These are phyloP conservation scores for Misgurnus mizolepis DNA, from an alignment of 2,113 vertebrate species.

Conservation along the genomic window DNA sequence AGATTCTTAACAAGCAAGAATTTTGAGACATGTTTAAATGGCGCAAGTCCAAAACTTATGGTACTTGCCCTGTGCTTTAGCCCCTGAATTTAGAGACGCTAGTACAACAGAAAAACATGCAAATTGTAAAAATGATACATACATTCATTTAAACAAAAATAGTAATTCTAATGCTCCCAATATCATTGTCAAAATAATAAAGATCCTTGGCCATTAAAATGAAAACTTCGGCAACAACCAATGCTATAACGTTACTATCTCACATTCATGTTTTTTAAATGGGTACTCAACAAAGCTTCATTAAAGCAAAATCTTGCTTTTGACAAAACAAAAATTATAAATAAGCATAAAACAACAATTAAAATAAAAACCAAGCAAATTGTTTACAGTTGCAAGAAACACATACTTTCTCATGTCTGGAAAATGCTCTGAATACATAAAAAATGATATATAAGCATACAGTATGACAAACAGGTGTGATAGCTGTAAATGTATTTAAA, in stretches of 20 bases:
- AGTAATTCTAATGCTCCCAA: not conserved
- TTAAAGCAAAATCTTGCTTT: not conserved
- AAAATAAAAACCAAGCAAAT: not conserved
- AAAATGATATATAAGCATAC: not conserved
- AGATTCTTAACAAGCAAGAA: not conserved
- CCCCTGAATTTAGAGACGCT: not conserved
- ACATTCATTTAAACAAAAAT: not conserved
- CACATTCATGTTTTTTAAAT: not conserved
- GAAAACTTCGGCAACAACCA: not conserved
- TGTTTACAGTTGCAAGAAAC: not conserved
- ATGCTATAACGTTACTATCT: not conserved
- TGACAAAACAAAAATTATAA: not conserved
- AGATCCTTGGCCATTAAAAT: not conserved
- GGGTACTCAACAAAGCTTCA: not conserved
- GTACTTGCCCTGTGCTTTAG: not conserved
- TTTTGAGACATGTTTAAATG: not conserved
- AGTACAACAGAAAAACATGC: not conserved
- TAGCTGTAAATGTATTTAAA: not conserved
- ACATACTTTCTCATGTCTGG: not conserved
- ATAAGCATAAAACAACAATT: slow-evolving; percentile 5
- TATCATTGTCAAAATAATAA: not conserved
- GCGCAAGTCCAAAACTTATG: not conserved
- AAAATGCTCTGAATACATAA: not conserved
- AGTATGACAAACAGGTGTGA: too few species aligned
- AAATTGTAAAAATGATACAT: not conserved